Evolutionary conservation across 2,888 invertebrate genomes (phyloP), one percentile per base, ranked within the genome.

Genomic region (Mesochorus sp.): DNA sequence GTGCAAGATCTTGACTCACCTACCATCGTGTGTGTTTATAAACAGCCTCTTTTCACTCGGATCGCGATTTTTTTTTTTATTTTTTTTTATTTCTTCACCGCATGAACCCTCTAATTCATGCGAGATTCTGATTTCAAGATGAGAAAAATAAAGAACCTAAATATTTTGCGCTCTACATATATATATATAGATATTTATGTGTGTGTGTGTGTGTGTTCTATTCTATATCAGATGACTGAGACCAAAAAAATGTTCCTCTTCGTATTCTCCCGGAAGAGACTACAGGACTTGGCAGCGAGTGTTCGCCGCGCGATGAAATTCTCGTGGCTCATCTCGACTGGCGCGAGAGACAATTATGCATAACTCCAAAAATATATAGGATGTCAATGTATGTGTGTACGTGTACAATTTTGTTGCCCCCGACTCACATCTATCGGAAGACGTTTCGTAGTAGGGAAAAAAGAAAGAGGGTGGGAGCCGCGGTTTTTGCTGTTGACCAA

Each of bases 1-100:
- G 57, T 81, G 83, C 82, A 84, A 86, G 86, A 85, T 89, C 87
- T 88, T 88, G 87, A 89, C 88, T 89, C 87, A 86, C 85, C 85
- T 86, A 84, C 84, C 71, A 31, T 70, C 21, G 5, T 31, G 71
- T 17, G 83, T 87, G 88, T 89, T 89, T 88, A 89, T 88, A 89
- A 89, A 89, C 88, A 88, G 84, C 75, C 77, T 78, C 66, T 70
- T 64, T 76, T 81, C 79, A 67, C 39, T 83, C 70, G 78, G 79
- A 79, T 61, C n/a, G n/a, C 80, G 76, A 74, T 70, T 64, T 53
- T 31, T 34, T 34, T 28, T 31, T 2, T 12, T 24, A 0, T 53
- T 10, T 10, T 17, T 12, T n/a, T 47, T 47, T 57, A 10, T 10
- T 37, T 12, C 37, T 1, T 37, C 12, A 6, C 8, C 37, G 3